Conservation (phyloP, 2,888 invertebrate genomes). For the Apodemia mormo region DNA sequence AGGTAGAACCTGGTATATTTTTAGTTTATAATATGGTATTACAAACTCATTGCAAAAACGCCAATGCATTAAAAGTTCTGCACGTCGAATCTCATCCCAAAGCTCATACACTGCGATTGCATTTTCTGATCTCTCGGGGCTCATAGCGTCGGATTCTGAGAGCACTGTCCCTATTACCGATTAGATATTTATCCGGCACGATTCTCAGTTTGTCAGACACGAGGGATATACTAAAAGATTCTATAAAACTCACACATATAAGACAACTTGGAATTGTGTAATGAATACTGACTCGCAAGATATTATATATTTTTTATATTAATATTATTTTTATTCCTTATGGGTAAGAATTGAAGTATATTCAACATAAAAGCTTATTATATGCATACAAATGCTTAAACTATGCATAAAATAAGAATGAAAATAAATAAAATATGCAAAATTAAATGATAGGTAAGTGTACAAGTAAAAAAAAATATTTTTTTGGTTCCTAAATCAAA, state of each 20-base stretch:
- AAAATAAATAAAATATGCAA: too few relatives aligned
- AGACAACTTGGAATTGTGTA: not conserved
- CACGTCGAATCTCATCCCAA: not conserved
- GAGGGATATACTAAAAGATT: not conserved
- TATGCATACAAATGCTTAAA: too few relatives aligned
- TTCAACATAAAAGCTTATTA: too few relatives aligned
- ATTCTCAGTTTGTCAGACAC: not conserved
- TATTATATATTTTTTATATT: too few relatives aligned
- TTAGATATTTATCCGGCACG: not conserved
- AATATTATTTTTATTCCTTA: too few relatives aligned
- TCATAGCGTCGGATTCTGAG: not conserved
- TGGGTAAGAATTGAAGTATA: too few relatives aligned
- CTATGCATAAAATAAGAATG: too few relatives aligned
- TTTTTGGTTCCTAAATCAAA: too few relatives aligned
- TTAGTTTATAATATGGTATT: not conserved
- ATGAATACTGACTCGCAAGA: too few relatives aligned
- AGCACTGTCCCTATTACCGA: not conserved
- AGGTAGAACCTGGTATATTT: too few relatives aligned
- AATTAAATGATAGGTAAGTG: too few relatives aligned
- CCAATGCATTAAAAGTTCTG: not conserved
- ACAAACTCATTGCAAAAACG: not conserved
- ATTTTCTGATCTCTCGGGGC: not conserved
- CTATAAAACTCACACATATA: not conserved
- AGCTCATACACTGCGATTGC: slow-evolving; percentile 5
- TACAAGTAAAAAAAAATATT: too few relatives aligned